Evolutionary conservation across 2,888 invertebrate species (phyloP).

Genomic region (Thera obeliscata): DNA sequence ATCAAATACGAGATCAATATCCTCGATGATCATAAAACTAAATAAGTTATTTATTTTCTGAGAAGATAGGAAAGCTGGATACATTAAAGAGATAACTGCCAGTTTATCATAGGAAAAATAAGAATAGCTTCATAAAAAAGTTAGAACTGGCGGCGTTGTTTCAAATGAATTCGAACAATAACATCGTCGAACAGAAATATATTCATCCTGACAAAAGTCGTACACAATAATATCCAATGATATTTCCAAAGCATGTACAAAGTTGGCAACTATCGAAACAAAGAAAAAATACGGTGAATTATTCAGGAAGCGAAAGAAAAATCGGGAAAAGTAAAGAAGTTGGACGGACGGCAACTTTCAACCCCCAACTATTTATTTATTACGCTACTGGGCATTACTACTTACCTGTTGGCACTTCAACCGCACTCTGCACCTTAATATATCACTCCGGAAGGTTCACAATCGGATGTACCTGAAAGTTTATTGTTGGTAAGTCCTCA

Average conservation of each 20-base stretch:
- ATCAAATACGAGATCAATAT: constrained; percentile 24
- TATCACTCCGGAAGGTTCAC: constrained; percentile 35
- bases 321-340: constrained; percentile 61
- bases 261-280: constrained; percentile 57
- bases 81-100: neutral
- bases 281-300: constrained; percentile 61
- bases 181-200: constrained; percentile 10
- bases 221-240: constrained; percentile 28
- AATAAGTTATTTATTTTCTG: neutral
- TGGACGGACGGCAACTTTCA: constrained; percentile 61
- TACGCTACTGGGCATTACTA: constrained; percentile 65
- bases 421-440: constrained; percentile 31
- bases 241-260: constrained; percentile 36
- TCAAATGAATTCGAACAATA: constrained; percentile 6
- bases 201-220: constrained; percentile 28
- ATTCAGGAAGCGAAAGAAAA: constrained; percentile 65
- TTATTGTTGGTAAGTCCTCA: constrained; percentile 49
- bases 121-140: neutral
- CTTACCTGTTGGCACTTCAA: constrained; percentile 39
- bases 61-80: neutral
- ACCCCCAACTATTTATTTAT: constrained; percentile 77
- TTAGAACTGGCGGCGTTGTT: neutral
- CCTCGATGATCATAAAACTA: constrained; percentile 10
- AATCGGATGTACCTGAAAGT: constrained; percentile 39
- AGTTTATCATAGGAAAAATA: neutral